Conservation (phyloP, 2,113 vertebrate species). For the Ciconia maguari region DNA sequence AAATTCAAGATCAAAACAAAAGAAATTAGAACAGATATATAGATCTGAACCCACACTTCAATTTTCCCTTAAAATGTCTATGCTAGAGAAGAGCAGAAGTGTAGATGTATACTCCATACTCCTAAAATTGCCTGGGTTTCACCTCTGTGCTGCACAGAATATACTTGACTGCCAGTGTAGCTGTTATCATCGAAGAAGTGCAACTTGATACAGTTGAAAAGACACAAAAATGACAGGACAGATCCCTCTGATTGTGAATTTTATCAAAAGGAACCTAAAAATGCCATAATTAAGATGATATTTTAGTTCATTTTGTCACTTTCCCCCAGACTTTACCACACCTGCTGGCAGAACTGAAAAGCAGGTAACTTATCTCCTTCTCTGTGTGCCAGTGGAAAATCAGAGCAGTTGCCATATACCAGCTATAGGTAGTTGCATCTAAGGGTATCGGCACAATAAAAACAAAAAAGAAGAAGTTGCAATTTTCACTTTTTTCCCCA, state of each 20-base stretch:
- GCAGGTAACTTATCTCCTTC: neutral
- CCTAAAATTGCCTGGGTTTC: neutral
- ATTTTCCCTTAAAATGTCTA: neutral
- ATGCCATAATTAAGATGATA: neutral
- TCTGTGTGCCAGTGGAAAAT: neutral
- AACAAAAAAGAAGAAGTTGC: neutral
- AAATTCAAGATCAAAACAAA: neutral
- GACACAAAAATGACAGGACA: neutral
- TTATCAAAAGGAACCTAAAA: neutral
- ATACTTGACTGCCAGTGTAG: neutral
- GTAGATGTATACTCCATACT: neutral
- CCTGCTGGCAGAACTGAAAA: neutral
- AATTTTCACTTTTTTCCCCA: neutral
- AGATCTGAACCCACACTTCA: neutral
- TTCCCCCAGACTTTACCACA: neutral
- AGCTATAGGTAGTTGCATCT: neutral
- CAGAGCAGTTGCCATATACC: neutral
- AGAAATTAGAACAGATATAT: neutral
- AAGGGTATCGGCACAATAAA: neutral
- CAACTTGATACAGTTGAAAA: neutral
- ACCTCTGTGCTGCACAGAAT: neutral
- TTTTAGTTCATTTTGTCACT: neutral
- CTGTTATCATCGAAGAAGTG: neutral
- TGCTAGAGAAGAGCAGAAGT: neutral
- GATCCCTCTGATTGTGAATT: neutral